Conservation (phyloP, 64 coral and sea anemone genomes). For the Montipora foliosa region DNA sequence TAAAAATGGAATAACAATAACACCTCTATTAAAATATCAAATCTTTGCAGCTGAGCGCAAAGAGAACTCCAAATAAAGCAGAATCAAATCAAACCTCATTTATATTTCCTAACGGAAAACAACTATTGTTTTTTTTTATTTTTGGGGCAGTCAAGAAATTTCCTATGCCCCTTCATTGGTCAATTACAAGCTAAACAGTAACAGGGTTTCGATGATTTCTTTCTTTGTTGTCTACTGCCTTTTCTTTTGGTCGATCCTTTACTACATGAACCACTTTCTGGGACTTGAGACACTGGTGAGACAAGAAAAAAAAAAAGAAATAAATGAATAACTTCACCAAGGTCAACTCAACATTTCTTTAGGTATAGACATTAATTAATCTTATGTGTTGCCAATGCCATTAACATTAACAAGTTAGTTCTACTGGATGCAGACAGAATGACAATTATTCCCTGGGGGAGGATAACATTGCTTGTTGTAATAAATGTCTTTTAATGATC, state of each 20-base stretch:
- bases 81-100: not conserved
- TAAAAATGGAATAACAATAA: no score
- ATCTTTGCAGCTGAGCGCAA: not conserved
- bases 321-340: no score
- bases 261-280: not conserved
- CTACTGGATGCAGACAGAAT: not conserved
- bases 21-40: not conserved
- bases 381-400: not conserved
- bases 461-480: not conserved
- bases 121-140: not conserved
- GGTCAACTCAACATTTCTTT: no score
- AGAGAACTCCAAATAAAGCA: not conserved
- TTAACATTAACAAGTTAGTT: not conserved
- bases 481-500: not conserved
- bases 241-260: not conserved
- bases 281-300: not conserved
- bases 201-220: not conserved
- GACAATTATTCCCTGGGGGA: not conserved
- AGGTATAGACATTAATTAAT: no score
- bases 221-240: not conserved
- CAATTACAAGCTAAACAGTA: not conserved
- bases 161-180: not conserved
- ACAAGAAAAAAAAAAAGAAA: not conserved
- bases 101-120: not conserved
- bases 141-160: not conserved